Evolutionary conservation across 2,888 invertebrate genomes (phyloP).

Genomic region (Melieria omissa): DNA sequence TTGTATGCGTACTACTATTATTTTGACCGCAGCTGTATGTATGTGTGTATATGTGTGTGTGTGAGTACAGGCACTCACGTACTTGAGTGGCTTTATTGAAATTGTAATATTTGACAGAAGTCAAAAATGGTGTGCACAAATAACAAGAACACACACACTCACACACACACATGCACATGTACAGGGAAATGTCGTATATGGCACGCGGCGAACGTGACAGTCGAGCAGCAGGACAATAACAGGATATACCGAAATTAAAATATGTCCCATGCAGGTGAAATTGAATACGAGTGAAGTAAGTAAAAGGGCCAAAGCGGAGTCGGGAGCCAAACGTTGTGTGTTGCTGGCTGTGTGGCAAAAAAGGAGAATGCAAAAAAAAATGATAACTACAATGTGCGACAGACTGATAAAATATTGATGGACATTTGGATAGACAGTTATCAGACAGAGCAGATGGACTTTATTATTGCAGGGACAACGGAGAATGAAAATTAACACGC

Average conservation of each 20-base stretch:
- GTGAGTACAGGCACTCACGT: constrained; percentile 10
- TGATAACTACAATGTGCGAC: constrained; percentile 48
- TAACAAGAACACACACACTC: not conserved
- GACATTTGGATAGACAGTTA: constrained; percentile 64
- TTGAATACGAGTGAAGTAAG: constrained; percentile 20
- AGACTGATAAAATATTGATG: constrained; percentile 62
- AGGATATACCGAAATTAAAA: constrained; percentile 21
- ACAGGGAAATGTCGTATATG: constrained; percentile 8
- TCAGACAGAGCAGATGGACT: constrained; percentile 64
- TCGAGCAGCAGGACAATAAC: not conserved
- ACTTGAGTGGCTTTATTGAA: constrained; percentile 37
- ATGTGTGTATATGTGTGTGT: not conserved
- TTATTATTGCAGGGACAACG: constrained; percentile 53
- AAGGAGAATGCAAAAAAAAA: constrained; percentile 8
- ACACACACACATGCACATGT: constrained; percentile 12
- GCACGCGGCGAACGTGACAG: not conserved
- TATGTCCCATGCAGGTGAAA: constrained; percentile 25
- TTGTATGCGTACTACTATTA: no score
- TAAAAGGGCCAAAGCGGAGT: not conserved
- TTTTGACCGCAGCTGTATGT: no score
- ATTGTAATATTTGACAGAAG: constrained; percentile 44
- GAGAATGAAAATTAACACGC: not conserved
- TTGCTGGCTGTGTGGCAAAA: not conserved
- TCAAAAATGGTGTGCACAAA: constrained; percentile 36
- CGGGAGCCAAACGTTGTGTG: not conserved